Percentiles rank a stretch among this genome's conserved stretches.
These are phyloP conservation scores for Abrostola triplasia DNA, from an alignment of 2,888 invertebrate species.

Conservation along the genomic window DNA sequence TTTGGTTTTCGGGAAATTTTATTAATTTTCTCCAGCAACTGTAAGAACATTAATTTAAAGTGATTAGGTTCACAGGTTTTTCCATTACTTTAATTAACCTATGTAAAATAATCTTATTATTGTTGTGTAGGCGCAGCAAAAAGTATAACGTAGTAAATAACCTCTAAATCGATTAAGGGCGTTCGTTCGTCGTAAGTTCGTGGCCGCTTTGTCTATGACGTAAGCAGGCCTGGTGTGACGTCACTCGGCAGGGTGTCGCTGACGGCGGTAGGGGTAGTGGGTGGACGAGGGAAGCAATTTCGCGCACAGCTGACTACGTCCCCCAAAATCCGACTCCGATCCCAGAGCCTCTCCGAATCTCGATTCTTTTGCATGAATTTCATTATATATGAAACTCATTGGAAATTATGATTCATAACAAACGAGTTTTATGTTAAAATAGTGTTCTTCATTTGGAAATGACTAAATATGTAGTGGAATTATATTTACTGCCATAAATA, in stretches of 20 bases:
- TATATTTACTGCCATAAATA: neutral
- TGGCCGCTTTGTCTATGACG: constrained; percentile 81
- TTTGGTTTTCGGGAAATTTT: neutral
- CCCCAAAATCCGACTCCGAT: constrained; percentile 69
- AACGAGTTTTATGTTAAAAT: constrained; percentile 42
- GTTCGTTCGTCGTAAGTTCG: constrained; percentile 76
- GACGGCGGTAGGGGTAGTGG: constrained; percentile 61
- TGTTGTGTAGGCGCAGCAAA: constrained; percentile 17
- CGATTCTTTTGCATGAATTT: constrained; percentile 57
- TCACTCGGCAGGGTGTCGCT: constrained; percentile 71
- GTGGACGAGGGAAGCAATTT: constrained; percentile 75
- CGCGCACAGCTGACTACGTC: constrained; percentile 82
- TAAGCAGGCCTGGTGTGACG: constrained; percentile 80
- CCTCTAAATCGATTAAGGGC: constrained; percentile 83
- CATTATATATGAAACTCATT: constrained; percentile 53
- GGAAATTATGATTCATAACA: constrained; percentile 42
- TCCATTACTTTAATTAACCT: too few relatives aligned
- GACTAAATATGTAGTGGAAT: constrained; percentile 13
- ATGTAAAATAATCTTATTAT: too few relatives aligned
- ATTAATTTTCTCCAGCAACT: neutral
- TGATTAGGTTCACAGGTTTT: too few relatives aligned
- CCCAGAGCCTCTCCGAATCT: constrained; percentile 30
- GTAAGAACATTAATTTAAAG: too few relatives aligned
- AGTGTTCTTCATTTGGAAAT: constrained; percentile 25
- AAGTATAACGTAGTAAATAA: constrained; percentile 63